Evolutionary conservation across 2,888 invertebrate species (phyloP).

Genomic region (Microchrysa polita): DNA sequence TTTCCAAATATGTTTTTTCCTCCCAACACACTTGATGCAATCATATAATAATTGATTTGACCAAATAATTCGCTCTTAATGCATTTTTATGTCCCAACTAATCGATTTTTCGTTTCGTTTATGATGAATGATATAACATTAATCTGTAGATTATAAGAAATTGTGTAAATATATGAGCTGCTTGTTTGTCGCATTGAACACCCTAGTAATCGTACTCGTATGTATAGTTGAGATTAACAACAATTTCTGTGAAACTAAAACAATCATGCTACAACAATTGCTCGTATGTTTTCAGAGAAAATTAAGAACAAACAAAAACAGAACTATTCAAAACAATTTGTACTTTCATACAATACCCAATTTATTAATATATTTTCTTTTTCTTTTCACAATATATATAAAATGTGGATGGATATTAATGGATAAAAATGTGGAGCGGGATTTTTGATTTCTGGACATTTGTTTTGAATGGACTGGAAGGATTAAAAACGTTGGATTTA

Average conservation of each 20-base stretch:
- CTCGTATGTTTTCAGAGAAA: slow-evolving; percentile 33
- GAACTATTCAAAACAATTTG: slow-evolving; percentile 19
- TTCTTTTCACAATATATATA: slow-evolving; percentile 50
- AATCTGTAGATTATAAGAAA: slow-evolving; percentile 15
- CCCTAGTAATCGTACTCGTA: not conserved
- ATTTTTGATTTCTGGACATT: slow-evolving; percentile 50
- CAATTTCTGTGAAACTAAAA: too few species aligned
- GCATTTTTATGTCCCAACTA: slow-evolving; percentile 32
- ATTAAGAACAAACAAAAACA: slow-evolving; percentile 18
- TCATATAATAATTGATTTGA: slow-evolving; percentile 22
- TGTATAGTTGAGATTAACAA: not conserved
- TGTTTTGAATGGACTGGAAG: slow-evolving; percentile 50
- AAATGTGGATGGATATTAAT: slow-evolving; percentile 49
- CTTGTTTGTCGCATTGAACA: not conserved
- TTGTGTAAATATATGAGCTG: slow-evolving; percentile 36
- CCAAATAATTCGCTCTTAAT: slow-evolving; percentile 26
- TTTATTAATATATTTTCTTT: slow-evolving; percentile 51
- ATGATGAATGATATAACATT: slow-evolving; percentile 8
- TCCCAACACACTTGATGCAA: slow-evolving; percentile 28
- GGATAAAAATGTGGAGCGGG: slow-evolving; percentile 45
- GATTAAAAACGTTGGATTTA: slow-evolving; percentile 46
- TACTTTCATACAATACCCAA: slow-evolving; percentile 41
- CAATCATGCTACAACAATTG: not conserved
- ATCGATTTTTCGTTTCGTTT: slow-evolving; percentile 22
- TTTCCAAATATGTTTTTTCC: slow-evolving; percentile 25